Base-by-base conservation (phyloP, 1,140 invertebrate genomes). In the Meloidogyne hapla region DNA sequence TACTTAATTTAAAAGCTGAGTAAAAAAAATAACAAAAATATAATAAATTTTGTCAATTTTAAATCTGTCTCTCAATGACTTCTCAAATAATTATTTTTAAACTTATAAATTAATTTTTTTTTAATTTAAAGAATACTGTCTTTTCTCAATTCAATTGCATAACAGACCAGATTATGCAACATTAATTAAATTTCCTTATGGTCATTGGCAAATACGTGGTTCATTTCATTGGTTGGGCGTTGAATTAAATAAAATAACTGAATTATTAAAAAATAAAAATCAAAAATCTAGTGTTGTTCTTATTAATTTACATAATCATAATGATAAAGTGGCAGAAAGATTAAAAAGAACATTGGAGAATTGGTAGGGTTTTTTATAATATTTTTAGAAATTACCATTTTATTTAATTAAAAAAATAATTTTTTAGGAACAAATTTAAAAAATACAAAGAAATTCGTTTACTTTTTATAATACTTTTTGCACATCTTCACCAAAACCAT, bases 401-500 rank as follows among this genome's bases (percentile, higher is more conserved):
- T n/a, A n/a, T n/a, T n/a, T n/a, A 45, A 45, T 45, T 15, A 15
- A 15, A 15, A 2, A 45, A 45, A 15, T 45, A 45, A 45, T 45
- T 56, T 15, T 15, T n/a, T n/a, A 56, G 48, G 48, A 8, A 56
- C n/a, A 56, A 56, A 56, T 56, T 21, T n/a, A 56, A 56, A 56
- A 56, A 56, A 56, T 56, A 18, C 18, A 56, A 56, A 21, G 18
- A 56, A 56, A 56, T 56, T 56, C 18, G n/a, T 56, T 21, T 56
- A 56, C n/a, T n/a, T 21, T 56, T 56, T 56, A 56, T n/a, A 56
- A 56, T 56, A 56, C n/a, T 56, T n/a, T 56, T 56, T 56, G 48
- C 48, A 6, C 48, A 56, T 21, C 4, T 56, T n/a, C 48, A 56
- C 8, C 48, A 56, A 56, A 56, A 56, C n/a, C 48, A 56, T 56